phyloP scores from a whole-genome alignment of 2,113 vertebrate genomes.

The Trichomycterus rosablanca region DNA sequence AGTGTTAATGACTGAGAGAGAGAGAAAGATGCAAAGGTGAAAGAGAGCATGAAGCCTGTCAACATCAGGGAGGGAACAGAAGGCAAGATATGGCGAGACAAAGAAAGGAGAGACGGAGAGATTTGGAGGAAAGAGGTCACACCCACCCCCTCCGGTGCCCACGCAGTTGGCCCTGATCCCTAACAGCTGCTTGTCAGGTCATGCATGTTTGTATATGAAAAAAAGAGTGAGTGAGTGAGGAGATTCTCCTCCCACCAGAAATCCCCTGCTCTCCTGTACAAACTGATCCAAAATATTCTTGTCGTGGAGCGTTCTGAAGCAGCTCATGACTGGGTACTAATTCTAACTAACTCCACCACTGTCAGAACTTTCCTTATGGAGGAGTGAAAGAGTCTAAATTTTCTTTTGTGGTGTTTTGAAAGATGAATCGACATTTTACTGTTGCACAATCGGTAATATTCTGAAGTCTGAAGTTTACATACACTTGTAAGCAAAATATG shows the following conservation, averaged over 20 bases:
- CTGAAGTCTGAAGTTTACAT: too few relatives aligned
- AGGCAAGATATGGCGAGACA: slow-evolving; percentile 13
- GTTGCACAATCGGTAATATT: too few relatives aligned
- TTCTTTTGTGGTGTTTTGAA: too few relatives aligned
- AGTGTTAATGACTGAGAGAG: too few relatives aligned
- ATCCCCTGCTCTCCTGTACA: slow-evolving; percentile 15
- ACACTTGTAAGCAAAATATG: too few relatives aligned
- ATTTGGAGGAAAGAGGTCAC: slow-evolving; percentile 35
- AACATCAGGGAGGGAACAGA: slow-evolving; percentile 5
- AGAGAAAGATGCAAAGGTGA: too few relatives aligned
- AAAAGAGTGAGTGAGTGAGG: too few relatives aligned
- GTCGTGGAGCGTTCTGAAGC: neutral
- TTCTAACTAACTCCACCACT: too few relatives aligned
- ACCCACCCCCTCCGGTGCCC: slow-evolving; percentile 35
- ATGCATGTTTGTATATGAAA: slow-evolving; percentile 7
- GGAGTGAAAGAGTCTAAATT: too few relatives aligned
- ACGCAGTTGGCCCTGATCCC: slow-evolving; percentile 39
- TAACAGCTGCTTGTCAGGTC: slow-evolving; percentile 34
- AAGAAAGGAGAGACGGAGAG: slow-evolving; percentile 27
- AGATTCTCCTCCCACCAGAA: slow-evolving; percentile 34
- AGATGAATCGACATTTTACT: too few relatives aligned
- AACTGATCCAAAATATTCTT: slow-evolving; percentile 4
- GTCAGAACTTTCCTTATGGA: neutral
- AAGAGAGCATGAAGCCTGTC: neutral
- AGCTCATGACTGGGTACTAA: too few relatives aligned